Evolutionary conservation across 2,113 vertebrate genomes (phyloP), one percentile per base, ranked within the genome.

Genomic region (Paracanthobrama guichenoti): DNA sequence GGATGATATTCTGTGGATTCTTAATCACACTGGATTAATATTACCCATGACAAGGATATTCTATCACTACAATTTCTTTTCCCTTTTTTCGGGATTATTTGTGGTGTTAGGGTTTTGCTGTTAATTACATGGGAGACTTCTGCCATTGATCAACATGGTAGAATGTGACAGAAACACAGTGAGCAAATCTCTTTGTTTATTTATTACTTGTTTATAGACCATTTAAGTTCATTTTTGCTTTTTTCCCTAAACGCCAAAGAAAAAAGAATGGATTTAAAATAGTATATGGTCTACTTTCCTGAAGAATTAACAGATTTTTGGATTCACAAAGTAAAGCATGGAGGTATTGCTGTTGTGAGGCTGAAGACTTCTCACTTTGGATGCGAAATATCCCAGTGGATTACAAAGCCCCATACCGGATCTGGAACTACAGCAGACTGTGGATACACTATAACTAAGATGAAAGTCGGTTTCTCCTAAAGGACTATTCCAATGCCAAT

Each of bases 11-110:
- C 91, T 85, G 87, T 91, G 94, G 94, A 95, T 94, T 93, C 94
- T 90, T 95, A 93, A 92, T 92, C 92, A 69, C 92, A 93, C 91
- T 95, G 98, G 98, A 99, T 98, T 94, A 97, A 96, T 94, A 87
- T 88, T 87, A 88, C 87, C 88, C 89, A 90, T 87, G 86, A 86
- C 82, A 92, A 91, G 94, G 93, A 94, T 94, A 90, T 87, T 88
- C 80, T 86, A 72, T 91, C 81, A 83, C 90, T 80, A 86, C 87
- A 90, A 92, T 87, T 46, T 84, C 55, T 85, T 82, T 75, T 85
- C 71, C 84, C 73, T 79, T 67, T 22, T 91, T 92, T 90, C 91
- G 89, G 94, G 89, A 94, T 93, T 92, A 87, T 92, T 73, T 90
- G 87, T 91, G 90, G 91, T 90, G 88, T 92, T 90, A 93, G 93